Evolutionary conservation across 2,797 vertebrate species (phyloP).

Genomic region (Calcarius lapponicus): DNA sequence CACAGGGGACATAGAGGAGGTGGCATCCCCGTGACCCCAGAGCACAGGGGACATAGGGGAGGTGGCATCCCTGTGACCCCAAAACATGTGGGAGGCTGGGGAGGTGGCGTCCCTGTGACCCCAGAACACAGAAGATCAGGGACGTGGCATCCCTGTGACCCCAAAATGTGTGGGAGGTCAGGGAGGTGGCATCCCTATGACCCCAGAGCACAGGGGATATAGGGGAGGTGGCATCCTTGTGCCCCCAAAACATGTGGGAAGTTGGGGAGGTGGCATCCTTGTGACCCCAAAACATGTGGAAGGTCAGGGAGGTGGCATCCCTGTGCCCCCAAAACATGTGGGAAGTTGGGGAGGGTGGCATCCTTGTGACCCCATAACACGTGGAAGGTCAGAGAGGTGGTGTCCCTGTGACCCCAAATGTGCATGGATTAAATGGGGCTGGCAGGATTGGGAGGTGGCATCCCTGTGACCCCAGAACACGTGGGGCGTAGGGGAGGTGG

Average conservation of each 20-base stretch:
- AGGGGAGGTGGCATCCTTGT: background rate
- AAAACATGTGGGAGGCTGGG: fast-evolving
- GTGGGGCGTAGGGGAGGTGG: too few relatives aligned
- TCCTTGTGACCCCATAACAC: background rate
- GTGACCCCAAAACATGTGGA: too few relatives aligned
- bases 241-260: background rate
- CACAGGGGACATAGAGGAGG: fast-evolving
- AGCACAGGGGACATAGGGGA: fast-evolving
- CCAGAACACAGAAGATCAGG: too few relatives aligned
- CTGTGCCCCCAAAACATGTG: fast-evolving
- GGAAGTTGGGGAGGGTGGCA: fast-evolving
- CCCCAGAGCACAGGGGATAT: fast-evolving
- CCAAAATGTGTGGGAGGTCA: too few relatives aligned
- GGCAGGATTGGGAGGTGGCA: too few relatives aligned
- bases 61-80: too few relatives aligned
- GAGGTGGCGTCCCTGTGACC: background rate
- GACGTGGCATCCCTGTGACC: fast-evolving
- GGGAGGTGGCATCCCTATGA: background rate
- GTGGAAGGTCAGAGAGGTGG: background rate
- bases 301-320: background rate
- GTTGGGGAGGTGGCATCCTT: fast-evolving
- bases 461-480: background rate
- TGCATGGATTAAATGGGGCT: too few relatives aligned
- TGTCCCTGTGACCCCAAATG: too few relatives aligned
- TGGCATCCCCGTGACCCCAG: background rate